Conservation (phyloP, 1,140 invertebrate genomes). For the Branchinecta lynchi region DNA sequence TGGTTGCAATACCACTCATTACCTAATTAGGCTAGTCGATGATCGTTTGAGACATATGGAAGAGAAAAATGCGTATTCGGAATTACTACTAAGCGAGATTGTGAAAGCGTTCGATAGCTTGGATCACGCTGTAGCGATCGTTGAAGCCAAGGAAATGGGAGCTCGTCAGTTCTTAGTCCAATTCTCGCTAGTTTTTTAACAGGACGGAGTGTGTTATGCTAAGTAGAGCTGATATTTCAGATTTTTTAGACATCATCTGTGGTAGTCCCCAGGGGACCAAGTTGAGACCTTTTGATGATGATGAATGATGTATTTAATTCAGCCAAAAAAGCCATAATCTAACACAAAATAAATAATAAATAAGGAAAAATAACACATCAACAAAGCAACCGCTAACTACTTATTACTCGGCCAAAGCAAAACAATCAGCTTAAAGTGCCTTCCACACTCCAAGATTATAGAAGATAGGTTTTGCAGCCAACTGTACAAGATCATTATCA, state of each 20-base stretch:
- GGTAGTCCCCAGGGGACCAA: too few relatives aligned
- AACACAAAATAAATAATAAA: too few relatives aligned
- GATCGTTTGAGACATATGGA: background rate
- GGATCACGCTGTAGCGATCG: background rate
- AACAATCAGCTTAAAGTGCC: too few relatives aligned
- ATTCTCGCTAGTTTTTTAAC: background rate
- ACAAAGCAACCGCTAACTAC: too few relatives aligned
- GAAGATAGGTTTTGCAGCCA: too few relatives aligned
- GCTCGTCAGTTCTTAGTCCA: background rate
- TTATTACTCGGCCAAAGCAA: too few relatives aligned
- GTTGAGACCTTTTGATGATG: too few relatives aligned
- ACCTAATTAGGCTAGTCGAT: background rate
- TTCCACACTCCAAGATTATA: too few relatives aligned
- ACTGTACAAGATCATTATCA: too few relatives aligned
- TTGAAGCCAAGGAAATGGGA: background rate
- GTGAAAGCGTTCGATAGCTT: slow-evolving; percentile 4
- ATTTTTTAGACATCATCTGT: slow-evolving; percentile 5
- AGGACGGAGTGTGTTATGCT: slow-evolving; percentile 7
- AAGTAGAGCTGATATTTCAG: slow-evolving; percentile 12
- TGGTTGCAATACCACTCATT: slow-evolving; percentile 9
- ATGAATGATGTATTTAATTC: too few relatives aligned
- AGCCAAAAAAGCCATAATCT: too few relatives aligned
- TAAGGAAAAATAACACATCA: too few relatives aligned
- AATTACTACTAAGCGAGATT: background rate
- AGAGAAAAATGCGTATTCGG: background rate